phyloP scores from a whole-genome alignment of 2,888 invertebrate species.

The Therioaphis trifolii region DNA sequence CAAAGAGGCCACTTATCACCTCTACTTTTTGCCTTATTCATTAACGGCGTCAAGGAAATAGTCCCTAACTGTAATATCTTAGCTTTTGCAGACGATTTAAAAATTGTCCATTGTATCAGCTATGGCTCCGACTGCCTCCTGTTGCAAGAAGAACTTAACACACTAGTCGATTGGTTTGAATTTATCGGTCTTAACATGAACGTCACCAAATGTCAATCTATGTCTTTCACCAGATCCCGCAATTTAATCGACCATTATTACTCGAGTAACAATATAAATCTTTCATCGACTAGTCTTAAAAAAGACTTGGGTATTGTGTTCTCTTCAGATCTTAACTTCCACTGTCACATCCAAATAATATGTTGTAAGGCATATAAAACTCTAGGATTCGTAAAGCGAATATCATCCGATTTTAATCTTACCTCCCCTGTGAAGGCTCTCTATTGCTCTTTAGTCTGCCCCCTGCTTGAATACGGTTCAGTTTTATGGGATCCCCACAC shows the following conservation, averaged over 20 bases:
- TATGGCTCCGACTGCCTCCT: neutral
- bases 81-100: neutral
- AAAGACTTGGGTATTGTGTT: too few relatives aligned
- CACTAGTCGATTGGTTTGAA: neutral
- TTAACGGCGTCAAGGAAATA: neutral
- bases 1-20: neutral
- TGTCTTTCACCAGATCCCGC: neutral
- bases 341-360: too few relatives aligned
- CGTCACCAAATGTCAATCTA: neutral
- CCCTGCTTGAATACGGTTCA: too few relatives aligned
- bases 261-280: neutral
- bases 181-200: neutral
- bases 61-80: neutral
- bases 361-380: too few relatives aligned
- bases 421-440: too few relatives aligned
- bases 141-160: neutral
- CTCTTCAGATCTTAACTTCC: too few relatives aligned
- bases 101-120: neutral
- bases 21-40: neutral
- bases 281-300: too few relatives aligned
- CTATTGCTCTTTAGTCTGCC: too few relatives aligned
- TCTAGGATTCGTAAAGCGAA: too few relatives aligned
- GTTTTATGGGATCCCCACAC: too few relatives aligned
- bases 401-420: too few relatives aligned
- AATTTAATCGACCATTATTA: neutral